These are phyloP conservation scores for Drosophila pruinosa DNA, from an alignment of 1,140 invertebrate species.

Conservation along the genomic window DNA sequence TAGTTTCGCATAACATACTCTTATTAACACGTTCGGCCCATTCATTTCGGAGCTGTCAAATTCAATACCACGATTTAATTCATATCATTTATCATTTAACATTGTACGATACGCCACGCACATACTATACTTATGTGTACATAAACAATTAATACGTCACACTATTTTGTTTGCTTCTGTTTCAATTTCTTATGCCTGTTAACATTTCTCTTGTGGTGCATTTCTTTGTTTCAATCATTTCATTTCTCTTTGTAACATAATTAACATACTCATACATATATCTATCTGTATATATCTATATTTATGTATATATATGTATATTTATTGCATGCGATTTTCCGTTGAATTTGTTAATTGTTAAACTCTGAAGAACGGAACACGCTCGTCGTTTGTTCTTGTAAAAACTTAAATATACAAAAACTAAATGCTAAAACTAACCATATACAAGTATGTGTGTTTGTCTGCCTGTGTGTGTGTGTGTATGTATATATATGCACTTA, in stretches of 20 bases:
- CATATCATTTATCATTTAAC: slow-evolving; percentile 32
- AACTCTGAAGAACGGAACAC: slow-evolving; percentile 58
- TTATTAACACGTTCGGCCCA: slow-evolving; percentile 62
- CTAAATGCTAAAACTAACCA: slow-evolving; percentile 72
- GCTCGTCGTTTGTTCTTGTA: slow-evolving; percentile 50
- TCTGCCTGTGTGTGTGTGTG: slow-evolving; percentile 42
- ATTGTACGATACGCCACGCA: slow-evolving; percentile 36
- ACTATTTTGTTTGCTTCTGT: neutral
- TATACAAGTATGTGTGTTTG: slow-evolving; percentile 41
- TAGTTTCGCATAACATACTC: slow-evolving; percentile 78
- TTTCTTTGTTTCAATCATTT: slow-evolving; percentile 3
- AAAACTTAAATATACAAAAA: slow-evolving; percentile 78
- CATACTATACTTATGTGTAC: slow-evolving; percentile 31
- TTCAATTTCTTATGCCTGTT: slow-evolving; percentile 18
- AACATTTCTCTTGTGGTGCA: slow-evolving; percentile 34
- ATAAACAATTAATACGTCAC: slow-evolving; percentile 36
- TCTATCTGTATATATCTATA: slow-evolving; percentile 25
- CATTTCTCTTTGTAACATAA: slow-evolving; percentile 26
- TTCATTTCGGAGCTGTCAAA: slow-evolving; percentile 60
- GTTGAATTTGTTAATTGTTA: slow-evolving; percentile 36
- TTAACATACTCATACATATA: slow-evolving; percentile 15
- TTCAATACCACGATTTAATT: slow-evolving; percentile 61
- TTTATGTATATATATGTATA: slow-evolving; percentile 7
- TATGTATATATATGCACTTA: slow-evolving; percentile 49
- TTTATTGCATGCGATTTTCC: slow-evolving; percentile 64